Conservation (phyloP, 2,888 invertebrate species). For the Aelia acuminata region DNA sequence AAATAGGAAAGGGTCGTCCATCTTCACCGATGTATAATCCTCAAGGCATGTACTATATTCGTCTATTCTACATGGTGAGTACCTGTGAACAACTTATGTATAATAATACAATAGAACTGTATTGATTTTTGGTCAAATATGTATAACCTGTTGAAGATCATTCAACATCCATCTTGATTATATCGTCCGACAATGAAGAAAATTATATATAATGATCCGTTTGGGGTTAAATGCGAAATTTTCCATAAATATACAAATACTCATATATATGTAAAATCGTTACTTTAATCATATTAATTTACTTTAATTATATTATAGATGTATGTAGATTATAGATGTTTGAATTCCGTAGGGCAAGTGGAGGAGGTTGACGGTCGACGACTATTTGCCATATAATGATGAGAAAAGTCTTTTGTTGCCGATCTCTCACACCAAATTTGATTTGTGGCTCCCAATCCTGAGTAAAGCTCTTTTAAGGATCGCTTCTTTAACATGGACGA, state of each 20-base stretch:
- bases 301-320: no score
- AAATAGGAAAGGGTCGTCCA: slow-evolving; percentile 58
- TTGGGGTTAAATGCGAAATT: no score
- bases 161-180: no score
- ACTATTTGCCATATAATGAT: slow-evolving; percentile 70
- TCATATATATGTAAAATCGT: no score
- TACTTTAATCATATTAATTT: no score
- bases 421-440: slow-evolving; percentile 66
- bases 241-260: no score
- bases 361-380: slow-evolving; percentile 71
- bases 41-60: slow-evolving; percentile 71
- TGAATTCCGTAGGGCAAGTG: slow-evolving; percentile 67
- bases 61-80: slow-evolving; percentile 71
- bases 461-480: slow-evolving; percentile 71
- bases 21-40: slow-evolving; percentile 58
- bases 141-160: no score
- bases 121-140: no score
- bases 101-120: no score
- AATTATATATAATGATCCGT: no score
- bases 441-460: slow-evolving; percentile 72
- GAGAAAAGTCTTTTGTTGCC: slow-evolving; percentile 69
- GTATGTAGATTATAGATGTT: background rate
- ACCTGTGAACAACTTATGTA: slow-evolving; percentile 47
- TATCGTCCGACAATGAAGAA: no score
- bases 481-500: slow-evolving; percentile 70